Conservation (phyloP, 2,888 invertebrate genomes). For the Schizaphis graminum region DNA sequence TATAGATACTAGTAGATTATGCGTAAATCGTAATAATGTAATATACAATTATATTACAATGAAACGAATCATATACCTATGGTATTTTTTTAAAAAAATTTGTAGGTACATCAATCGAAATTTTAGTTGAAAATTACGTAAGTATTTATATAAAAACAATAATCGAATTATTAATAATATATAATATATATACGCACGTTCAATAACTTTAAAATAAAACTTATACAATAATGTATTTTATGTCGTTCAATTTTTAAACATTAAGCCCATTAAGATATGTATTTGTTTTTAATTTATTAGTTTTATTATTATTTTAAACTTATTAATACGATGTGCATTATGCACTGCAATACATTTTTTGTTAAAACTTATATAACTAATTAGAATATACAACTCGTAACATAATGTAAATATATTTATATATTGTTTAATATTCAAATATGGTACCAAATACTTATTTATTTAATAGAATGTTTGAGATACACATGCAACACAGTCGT, state of each 20-base stretch:
- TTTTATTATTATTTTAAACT: background rate
- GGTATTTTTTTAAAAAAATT: background rate
- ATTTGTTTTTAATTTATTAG: background rate
- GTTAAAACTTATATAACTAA: background rate
- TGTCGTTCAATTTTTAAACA: background rate
- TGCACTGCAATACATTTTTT: background rate
- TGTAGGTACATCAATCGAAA: background rate
- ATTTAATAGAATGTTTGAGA: background rate
- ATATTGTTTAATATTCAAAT: background rate
- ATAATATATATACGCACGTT: background rate
- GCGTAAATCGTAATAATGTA: background rate
- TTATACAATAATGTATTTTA: background rate
- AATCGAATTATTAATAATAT: background rate
- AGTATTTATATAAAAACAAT: background rate
- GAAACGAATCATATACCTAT: background rate
- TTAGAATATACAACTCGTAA: background rate
- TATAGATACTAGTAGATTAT: conserved; percentile 1
- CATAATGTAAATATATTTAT: background rate
- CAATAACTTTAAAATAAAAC: background rate
- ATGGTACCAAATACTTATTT: background rate
- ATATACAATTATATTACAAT: background rate
- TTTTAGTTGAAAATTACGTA: background rate
- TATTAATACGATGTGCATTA: background rate
- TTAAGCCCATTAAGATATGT: no score
- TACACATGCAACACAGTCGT: background rate